These are phyloP conservation scores for Penaeus chinensis DNA, from an alignment of 1,140 invertebrate species.

Conservation along the genomic window DNA sequence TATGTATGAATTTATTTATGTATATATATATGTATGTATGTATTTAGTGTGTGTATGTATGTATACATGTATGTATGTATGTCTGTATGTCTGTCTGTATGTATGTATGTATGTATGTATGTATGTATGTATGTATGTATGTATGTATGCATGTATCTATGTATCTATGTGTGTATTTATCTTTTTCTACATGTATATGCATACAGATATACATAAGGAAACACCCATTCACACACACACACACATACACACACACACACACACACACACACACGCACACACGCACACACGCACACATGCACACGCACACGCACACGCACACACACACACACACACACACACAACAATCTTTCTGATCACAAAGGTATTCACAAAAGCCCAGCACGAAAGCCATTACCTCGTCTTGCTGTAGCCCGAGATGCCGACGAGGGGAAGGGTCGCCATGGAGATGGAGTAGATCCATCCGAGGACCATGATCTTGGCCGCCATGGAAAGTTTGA, in stretches of 20 bases:
- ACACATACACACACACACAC: no score
- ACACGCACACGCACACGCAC: no score
- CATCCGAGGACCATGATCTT: slow-evolving; percentile 80
- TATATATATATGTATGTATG: neutral
- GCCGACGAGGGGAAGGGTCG: slow-evolving; percentile 80
- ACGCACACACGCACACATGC: no score
- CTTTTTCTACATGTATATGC: neutral
- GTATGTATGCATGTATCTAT: neutral
- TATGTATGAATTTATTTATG: no score
- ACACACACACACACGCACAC: no score
- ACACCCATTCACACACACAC: neutral
- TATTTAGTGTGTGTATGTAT: no score
- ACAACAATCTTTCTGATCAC: neutral
- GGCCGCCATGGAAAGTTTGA: slow-evolving; percentile 75
- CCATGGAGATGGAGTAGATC: slow-evolving; percentile 81
- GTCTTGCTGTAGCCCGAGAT: slow-evolving; percentile 85
- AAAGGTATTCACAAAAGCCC: neutral
- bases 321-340: no score
- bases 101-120: slow-evolving; percentile 11
- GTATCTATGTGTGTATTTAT: neutral
- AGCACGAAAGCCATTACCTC: slow-evolving; percentile 69
- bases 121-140: slow-evolving; percentile 16
- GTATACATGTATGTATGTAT: neutral
- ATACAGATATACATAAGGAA: neutral
- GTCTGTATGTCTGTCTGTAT: neutral